Conservation (phyloP, 1,140 invertebrate species). For the Periplaneta americana region DNA sequence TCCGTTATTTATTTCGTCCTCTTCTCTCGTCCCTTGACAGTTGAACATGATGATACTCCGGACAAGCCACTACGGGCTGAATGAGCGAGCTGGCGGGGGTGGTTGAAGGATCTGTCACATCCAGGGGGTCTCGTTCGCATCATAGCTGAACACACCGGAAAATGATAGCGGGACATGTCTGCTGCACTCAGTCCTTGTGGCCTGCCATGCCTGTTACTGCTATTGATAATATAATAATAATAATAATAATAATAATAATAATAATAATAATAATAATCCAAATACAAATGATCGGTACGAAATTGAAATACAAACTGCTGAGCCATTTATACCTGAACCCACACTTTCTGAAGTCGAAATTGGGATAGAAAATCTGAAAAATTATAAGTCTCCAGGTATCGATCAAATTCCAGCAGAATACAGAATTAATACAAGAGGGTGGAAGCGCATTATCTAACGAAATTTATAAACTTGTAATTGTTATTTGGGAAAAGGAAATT, state of each 20-base stretch:
- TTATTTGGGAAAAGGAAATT: too few relatives aligned
- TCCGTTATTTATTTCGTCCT: not conserved
- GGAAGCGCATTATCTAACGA: too few relatives aligned
- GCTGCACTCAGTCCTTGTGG: not conserved
- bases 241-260: not conserved
- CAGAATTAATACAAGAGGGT: too few relatives aligned
- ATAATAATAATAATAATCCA: not conserved
- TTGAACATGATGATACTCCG: not conserved
- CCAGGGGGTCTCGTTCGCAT: not conserved
- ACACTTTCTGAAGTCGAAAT: too few relatives aligned
- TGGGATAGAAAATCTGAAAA: too few relatives aligned
- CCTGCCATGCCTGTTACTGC: not conserved
- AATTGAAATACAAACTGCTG: too few relatives aligned
- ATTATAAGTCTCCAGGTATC: too few relatives aligned
- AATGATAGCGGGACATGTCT: not conserved
- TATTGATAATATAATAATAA: not conserved
- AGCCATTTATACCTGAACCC: too few relatives aligned
- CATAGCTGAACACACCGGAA: not conserved
- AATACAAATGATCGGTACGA: not conserved
- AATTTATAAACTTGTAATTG: too few relatives aligned
- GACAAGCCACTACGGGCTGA: not conserved
- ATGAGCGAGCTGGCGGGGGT: not conserved
- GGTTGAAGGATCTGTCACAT: not conserved
- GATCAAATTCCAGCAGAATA: too few relatives aligned
- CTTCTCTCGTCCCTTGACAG: not conserved